Evolutionary conservation across 2,113 vertebrate genomes (phyloP).

Genomic region (Emydocephalus ijimae): DNA sequence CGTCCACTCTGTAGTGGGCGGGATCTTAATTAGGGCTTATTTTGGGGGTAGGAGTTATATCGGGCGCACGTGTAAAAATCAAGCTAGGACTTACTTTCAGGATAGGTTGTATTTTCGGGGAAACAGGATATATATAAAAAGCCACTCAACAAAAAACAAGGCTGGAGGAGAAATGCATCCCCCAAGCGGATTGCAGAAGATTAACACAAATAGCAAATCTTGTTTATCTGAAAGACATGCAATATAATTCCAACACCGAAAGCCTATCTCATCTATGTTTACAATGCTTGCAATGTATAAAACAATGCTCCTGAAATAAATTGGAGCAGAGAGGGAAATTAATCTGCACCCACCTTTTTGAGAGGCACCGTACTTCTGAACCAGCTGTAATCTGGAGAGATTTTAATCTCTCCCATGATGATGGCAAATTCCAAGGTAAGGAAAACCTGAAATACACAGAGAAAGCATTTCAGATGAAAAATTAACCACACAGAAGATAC

Average conservation of each 20-base stretch:
- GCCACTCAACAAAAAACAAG: neutral
- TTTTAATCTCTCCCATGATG: conserved; percentile 96
- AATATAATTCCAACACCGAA: neutral
- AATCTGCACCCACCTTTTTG: conserved; percentile 82
- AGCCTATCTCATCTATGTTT: neutral
- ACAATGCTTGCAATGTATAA: neutral
- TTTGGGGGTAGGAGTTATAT: too few relatives aligned
- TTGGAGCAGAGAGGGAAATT: neutral
- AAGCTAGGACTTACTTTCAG: too few relatives aligned
- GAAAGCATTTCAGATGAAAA: conserved; percentile 48
- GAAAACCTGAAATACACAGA: conserved; percentile 61
- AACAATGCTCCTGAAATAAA: neutral
- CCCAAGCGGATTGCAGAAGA: neutral
- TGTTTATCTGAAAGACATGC: neutral
- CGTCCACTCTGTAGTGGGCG: too few relatives aligned
- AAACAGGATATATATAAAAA: neutral
- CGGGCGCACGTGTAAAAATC: too few relatives aligned
- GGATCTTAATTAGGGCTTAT: too few relatives aligned
- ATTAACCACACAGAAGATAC: neutral
- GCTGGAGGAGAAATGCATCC: neutral
- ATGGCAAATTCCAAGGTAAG: conserved; percentile 49
- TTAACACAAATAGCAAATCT: neutral
- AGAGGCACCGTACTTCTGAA: conserved; percentile 97
- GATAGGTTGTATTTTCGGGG: too few relatives aligned
- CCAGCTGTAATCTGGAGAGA: conserved; percentile 98